Base-by-base conservation (phyloP, 2,888 invertebrate genomes). In the Erebia aethiops region DNA sequence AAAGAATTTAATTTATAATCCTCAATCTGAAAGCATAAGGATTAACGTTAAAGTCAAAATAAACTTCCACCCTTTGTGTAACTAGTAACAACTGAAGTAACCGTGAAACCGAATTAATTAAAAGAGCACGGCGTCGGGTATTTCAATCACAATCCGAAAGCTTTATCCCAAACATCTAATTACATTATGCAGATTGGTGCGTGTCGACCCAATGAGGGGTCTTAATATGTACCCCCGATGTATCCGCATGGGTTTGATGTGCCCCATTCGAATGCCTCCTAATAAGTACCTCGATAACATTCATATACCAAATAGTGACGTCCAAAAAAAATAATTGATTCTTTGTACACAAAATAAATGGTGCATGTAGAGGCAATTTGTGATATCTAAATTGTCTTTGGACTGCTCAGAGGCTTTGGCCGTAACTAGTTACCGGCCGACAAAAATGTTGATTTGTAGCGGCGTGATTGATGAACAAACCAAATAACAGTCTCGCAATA, bases 161-260 rank as follows among this genome's bases (percentile, higher is more conserved):
- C 68, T 43, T 73, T 52, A 51, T 64, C 65, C 41, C 35, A 43
- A 60, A 60, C 35, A 67, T 71, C 64, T 74, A 71, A 74, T 71
- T 74, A 74, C 72, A 72, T 74, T 74, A 71, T 71, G 71, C 62
- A 75, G 71, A 75, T 70, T 71, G 68, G 57, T 69, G 58, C 65
- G 69, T 68, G 68, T 67, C 46, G 58, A 41, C 67, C 54, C 61
- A 41, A 11, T 43, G 54, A 21, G 16, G 41, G 41, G 16, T 35
- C 35, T 35, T 35, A 35, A 7, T 35, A 26, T 26, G 26, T 26
- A 26, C 26, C 26, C 26, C 26, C 4, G 26, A 26, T 26, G 26
- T 26, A 26, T 3, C 26, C 26, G 26, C 26, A 26, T 26, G 43
- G 60, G 43, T 60, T 43, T 41, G 43, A 60, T 43, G 60, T 43